phyloP scores from a whole-genome alignment of 2,888 invertebrate species.

The Antheraea assamensis region DNA sequence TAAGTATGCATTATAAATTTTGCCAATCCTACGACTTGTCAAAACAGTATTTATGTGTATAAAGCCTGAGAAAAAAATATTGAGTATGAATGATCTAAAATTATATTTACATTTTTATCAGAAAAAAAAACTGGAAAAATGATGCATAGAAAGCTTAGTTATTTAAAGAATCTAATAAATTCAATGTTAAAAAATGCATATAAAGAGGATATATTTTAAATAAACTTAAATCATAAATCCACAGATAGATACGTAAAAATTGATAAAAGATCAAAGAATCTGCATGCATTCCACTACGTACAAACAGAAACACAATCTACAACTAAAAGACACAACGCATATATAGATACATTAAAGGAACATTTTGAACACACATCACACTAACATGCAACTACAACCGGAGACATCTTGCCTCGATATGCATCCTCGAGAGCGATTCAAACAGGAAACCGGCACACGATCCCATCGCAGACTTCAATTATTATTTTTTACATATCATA shows the following conservation, averaged over 20 bases:
- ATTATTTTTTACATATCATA: conserved; percentile 31
- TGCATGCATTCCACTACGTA: conserved; percentile 32
- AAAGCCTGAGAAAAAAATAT: not conserved
- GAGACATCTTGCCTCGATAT: conserved; percentile 80
- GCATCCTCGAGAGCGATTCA: conserved; percentile 73
- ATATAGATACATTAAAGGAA: conserved; percentile 31
- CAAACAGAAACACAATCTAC: conserved; percentile 32
- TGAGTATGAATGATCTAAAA: not conserved
- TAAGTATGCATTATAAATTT: too few relatives aligned
- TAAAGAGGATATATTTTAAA: not conserved
- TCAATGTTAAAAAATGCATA: not conserved
- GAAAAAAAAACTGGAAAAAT: not conserved
- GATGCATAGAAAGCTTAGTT: not conserved
- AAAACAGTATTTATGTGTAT: not conserved
- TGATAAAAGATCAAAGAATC: not conserved
- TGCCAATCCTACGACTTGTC: too few relatives aligned
- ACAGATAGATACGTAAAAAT: not conserved
- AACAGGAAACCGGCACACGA: conserved; percentile 60
- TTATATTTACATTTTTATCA: not conserved
- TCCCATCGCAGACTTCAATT: conserved; percentile 55
- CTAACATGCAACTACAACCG: conserved; percentile 57
- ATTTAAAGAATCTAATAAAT: not conserved
- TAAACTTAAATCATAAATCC: not conserved
- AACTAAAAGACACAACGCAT: conserved; percentile 25
- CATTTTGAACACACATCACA: conserved; percentile 28